Evolutionary conservation across 2,888 invertebrate species (phyloP).

Genomic region (Dioctria linearis): DNA sequence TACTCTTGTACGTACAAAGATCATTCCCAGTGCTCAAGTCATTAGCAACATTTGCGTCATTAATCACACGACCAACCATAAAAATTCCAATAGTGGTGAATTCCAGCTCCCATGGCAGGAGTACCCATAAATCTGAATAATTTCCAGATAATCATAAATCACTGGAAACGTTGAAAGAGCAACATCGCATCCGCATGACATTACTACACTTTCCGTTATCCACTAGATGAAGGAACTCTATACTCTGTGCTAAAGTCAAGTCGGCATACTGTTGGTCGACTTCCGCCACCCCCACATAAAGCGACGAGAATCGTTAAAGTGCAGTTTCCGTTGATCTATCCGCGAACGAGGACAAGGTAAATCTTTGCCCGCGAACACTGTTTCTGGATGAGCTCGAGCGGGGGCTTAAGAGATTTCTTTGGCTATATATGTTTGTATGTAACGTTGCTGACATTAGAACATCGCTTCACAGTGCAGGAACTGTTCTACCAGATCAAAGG

Average conservation of each 20-base stretch:
- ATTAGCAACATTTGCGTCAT: slow-evolving; percentile 4
- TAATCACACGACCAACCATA: slow-evolving; percentile 42
- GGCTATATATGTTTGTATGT: not conserved
- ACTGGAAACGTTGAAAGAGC: slow-evolving; percentile 25
- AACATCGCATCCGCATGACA: slow-evolving; percentile 38
- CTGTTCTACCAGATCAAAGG: slow-evolving; percentile 50
- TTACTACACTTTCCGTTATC: slow-evolving; percentile 43
- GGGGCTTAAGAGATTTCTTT: not conserved
- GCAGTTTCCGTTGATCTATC: slow-evolving; percentile 36
- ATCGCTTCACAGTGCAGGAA: not conserved
- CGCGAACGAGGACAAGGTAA: slow-evolving; percentile 24
- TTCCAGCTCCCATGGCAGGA: slow-evolving; percentile 18
- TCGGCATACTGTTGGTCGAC: not conserved
- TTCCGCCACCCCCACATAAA: slow-evolving; percentile 37
- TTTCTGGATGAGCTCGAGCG: not conserved
- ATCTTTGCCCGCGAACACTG: slow-evolving; percentile 24
- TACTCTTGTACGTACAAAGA: not conserved
- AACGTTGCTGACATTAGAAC: slow-evolving; percentile 20
- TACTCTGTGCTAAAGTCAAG: not conserved
- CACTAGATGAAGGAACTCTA: slow-evolving; percentile 4
- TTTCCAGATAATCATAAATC: slow-evolving; percentile 48
- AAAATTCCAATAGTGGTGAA: slow-evolving; percentile 37
- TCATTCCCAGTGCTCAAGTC: not conserved
- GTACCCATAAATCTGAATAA: slow-evolving; percentile 49
- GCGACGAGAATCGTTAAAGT: slow-evolving; percentile 20